phyloP scores from a whole-genome alignment of 2,113 vertebrate species.

The Herpetotheres cachinnans region DNA sequence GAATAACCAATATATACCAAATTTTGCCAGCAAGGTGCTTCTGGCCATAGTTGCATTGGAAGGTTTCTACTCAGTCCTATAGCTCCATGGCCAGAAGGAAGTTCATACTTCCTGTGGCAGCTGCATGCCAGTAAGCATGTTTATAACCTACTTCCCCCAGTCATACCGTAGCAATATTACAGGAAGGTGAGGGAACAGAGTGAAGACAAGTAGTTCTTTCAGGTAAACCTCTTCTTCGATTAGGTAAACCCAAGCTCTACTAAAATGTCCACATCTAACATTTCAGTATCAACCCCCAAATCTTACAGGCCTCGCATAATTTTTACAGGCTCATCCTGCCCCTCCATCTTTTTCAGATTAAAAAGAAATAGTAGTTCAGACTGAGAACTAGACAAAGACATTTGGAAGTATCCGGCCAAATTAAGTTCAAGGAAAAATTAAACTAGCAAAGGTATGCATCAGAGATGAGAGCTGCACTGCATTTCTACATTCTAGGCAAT shows the following conservation, averaged over 20 bases:
- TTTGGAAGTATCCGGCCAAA: background rate
- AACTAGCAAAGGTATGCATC: background rate
- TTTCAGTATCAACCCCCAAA: background rate
- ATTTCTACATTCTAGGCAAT: background rate
- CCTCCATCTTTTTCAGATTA: background rate
- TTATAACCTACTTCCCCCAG: background rate
- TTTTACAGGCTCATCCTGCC: background rate
- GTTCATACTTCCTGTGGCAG: background rate
- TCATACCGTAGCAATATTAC: background rate
- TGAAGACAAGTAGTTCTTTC: background rate
- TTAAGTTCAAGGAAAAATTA: background rate
- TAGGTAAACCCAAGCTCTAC: background rate
- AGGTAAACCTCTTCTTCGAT: background rate
- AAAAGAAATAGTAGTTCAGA: background rate
- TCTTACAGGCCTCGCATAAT: accelerated
- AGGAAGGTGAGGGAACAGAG: background rate
- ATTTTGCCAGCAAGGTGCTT: background rate
- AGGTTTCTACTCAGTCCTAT: background rate
- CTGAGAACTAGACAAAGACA: background rate
- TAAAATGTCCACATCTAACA: background rate
- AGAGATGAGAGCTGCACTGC: background rate
- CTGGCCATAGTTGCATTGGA: background rate
- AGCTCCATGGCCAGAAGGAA: background rate
- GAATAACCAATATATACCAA: background rate
- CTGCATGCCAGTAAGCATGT: background rate